phyloP scores from a whole-genome alignment of 2,113 vertebrate species.

The Charadrius vociferus region DNA sequence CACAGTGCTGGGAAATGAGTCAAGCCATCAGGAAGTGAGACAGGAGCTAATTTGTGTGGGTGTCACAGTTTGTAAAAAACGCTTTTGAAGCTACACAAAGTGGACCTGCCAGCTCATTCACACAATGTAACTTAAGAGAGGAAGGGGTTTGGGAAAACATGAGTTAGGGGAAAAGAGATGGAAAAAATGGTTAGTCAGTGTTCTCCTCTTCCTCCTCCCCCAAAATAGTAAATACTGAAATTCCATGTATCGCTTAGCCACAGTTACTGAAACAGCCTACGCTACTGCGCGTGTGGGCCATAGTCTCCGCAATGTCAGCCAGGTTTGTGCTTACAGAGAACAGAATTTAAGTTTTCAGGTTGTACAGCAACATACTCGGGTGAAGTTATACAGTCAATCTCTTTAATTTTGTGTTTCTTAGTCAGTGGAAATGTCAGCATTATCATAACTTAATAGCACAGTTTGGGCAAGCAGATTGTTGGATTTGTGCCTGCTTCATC shows the following conservation, averaged over 20 bases:
- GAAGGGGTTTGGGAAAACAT: not conserved
- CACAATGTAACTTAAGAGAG: not conserved
- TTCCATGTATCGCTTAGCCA: not conserved
- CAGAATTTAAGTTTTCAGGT: not conserved
- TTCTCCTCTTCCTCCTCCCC: not conserved
- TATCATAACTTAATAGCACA: not conserved
- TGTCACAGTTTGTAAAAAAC: not conserved
- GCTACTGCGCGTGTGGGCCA: not conserved
- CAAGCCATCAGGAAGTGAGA: not conserved
- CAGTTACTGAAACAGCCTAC: not conserved
- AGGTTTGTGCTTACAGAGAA: not conserved
- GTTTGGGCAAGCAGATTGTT: not conserved
- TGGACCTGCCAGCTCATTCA: not conserved
- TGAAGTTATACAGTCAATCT: not conserved
- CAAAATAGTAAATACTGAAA: not conserved
- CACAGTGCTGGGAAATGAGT: not conserved
- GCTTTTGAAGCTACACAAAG: not conserved
- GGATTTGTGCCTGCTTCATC: not conserved
- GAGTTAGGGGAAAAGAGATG: not conserved
- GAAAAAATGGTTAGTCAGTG: not conserved
- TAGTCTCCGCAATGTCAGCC: not conserved
- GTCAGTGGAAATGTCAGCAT: not conserved
- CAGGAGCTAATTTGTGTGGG: not conserved
- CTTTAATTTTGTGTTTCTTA: not conserved
- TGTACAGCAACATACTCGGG: not conserved